These are phyloP conservation scores for Melanchra persicariae DNA, from an alignment of 2,888 invertebrate genomes.

Conservation along the genomic window DNA sequence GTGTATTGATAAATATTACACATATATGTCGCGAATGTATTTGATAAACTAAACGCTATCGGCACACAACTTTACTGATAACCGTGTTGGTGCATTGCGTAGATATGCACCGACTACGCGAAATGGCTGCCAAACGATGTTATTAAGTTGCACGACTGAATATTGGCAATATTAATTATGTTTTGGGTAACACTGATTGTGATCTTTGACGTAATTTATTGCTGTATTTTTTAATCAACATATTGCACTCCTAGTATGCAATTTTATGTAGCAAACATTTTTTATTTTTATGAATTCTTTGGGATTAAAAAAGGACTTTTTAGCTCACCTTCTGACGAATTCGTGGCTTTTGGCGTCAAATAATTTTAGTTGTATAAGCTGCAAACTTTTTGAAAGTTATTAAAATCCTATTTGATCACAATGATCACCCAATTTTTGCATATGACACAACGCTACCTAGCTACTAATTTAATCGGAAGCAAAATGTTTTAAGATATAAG, in stretches of 20 bases:
- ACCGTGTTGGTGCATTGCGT: conserved; percentile 34
- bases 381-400: conserved; percentile 11
- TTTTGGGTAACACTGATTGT: conserved; percentile 22
- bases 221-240: conserved; percentile 7
- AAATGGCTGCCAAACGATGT: conserved; percentile 15
- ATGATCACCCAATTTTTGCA: not conserved
- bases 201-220: not conserved
- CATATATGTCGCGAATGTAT: conserved; percentile 32
- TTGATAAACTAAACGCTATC: conserved; percentile 25
- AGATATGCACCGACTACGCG: conserved; percentile 22
- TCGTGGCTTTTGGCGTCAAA: not conserved
- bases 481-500: not conserved
- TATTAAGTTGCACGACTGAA: conserved; percentile 9
- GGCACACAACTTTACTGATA: conserved; percentile 34
- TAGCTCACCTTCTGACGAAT: too few species aligned
- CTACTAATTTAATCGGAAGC: not conserved
- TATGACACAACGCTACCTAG: not conserved
- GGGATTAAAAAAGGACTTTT: not conserved
- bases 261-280: not conserved
- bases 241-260: not conserved
- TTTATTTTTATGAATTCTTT: too few species aligned
- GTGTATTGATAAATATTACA: conserved; percentile 27
- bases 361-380: not conserved
- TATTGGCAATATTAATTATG: conserved; percentile 14
- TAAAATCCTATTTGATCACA: conserved; percentile 4